Evolutionary conservation across 2,888 invertebrate genomes (phyloP), one percentile per base, ranked within the genome.

Genomic region (Epinotia ramella): DNA sequence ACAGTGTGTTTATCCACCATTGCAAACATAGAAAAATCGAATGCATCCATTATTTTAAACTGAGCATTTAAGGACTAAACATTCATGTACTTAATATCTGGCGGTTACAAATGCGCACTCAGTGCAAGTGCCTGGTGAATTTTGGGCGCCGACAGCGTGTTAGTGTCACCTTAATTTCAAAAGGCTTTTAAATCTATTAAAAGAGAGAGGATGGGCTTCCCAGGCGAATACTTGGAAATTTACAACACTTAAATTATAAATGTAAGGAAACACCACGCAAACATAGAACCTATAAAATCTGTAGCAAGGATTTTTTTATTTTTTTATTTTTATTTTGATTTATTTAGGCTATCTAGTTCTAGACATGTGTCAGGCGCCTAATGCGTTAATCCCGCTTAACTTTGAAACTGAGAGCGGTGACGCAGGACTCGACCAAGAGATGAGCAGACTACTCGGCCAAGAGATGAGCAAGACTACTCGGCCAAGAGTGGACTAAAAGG

Each of bases 111-210:
- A 57, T 68, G 40, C 20, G 40, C 57, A 56, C 56, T 57, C 12
- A 20, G 56, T 1, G n/a, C 33, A 24, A 59, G 44, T 44, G 16
- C 44, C 57, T 69, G 69, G 49, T 60, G 24, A 40, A 69, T 49
- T 24, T 60, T 4, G 11, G 13, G 46, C 16, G n/a, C 28, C 56
- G 40, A 57, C 62, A 63, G 66, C 28, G 57, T 70, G 66, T 40
- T 40, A 56, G 57, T 66, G 66, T 40, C 53, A 62, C 71, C 71
- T 76, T 67, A 76, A 76, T 76, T 76, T 62, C 71, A 71, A 76
- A 76, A 71, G 71, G 75, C 75, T 76, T 76, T 76, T 76, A 71
- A 71, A 76, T 71, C 66, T 71, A 76, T 76, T 76, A 71, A 11
- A 56, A 40, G 53, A 59, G 74, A 49, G 63, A 44, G 20, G 16